Percentiles rank a stretch among this genome's conserved stretches.
These are phyloP conservation scores for Aplysia californica DNA, from an alignment of 1,140 invertebrate genomes.

Conservation along the genomic window DNA sequence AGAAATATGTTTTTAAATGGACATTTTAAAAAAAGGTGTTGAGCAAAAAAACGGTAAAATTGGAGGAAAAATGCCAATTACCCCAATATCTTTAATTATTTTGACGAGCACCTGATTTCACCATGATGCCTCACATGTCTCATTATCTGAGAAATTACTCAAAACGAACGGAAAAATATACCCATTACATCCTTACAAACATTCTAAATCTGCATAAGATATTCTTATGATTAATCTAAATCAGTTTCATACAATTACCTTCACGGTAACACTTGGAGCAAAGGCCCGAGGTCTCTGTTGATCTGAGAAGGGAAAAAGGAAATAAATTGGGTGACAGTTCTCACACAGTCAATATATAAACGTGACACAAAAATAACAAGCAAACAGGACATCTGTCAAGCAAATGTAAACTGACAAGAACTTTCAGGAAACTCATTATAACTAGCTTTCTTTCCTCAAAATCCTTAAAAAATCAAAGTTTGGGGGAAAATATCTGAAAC, in stretches of 20 bases:
- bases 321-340: slow-evolving; percentile 17
- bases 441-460: no score
- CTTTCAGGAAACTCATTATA: no score
- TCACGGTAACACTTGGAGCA: slow-evolving; percentile 44
- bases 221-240: background rate
- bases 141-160: background rate
- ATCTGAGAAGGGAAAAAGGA: slow-evolving; percentile 31
- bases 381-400: no score
- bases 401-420: no score
- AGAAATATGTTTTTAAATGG: no score
- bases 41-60: no score
- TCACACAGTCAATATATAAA: no score
- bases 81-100: background rate
- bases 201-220: background rate
- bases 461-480: no score
- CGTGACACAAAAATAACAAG: no score
- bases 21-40: no score
- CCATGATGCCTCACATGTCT: background rate
- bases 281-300: slow-evolving; percentile 37
- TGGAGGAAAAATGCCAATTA: no score
- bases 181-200: background rate
- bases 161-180: background rate
- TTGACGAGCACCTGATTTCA: background rate
- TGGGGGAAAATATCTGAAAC: no score
- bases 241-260: slow-evolving; percentile 30